Base-by-base conservation (phyloP, 1,140 invertebrate species). In the Cyclargus thomasi region DNA sequence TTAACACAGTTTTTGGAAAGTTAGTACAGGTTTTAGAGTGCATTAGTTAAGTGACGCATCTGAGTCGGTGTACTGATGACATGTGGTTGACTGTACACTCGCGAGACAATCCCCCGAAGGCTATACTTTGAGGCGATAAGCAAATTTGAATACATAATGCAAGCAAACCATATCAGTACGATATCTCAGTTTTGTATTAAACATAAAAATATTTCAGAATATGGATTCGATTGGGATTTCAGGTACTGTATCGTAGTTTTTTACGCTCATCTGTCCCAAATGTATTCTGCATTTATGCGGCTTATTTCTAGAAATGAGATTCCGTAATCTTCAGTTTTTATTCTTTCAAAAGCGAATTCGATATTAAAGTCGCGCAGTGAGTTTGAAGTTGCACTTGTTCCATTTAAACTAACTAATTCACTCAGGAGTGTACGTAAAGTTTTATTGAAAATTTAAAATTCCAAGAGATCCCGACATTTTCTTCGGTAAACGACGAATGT, bases 71-170 rank as follows among this genome's bases (percentile, higher is more conserved):
- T 47, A 47, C 0, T 8, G 14, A 3, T 47, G 39, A 47, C 39
- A 47, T 47, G 10, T 47, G 0, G 39, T 47, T 2, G 39, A 47
- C 39, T 47, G 39, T 47, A 47, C 39, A 47, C 14, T 65, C 69
- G 70, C 63, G 72, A 80, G 80, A 80, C 80, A 81, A 81, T 86
- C 75, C 81, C 78, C 74, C 53, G 68, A 47, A 74, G 78, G 82
- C 76, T 75, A 70, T 71, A 72, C 70, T 76, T 77, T 73, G 74
- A 77, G 72, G 74, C 70, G 78, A 80, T 76, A 72, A 69, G 68
- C 71, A 70, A 73, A 74, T 70, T 69, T 70, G 65, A 66, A 66
- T 59, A 62, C 57, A 47, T 53, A 36, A 18, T 35, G 23, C 36
- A 6, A 65, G 0, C 18, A 53, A 16, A 63, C 29, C 11, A 64